Evolutionary conservation across 2,888 invertebrate genomes (phyloP).

Genomic region (Athalia rosae): DNA sequence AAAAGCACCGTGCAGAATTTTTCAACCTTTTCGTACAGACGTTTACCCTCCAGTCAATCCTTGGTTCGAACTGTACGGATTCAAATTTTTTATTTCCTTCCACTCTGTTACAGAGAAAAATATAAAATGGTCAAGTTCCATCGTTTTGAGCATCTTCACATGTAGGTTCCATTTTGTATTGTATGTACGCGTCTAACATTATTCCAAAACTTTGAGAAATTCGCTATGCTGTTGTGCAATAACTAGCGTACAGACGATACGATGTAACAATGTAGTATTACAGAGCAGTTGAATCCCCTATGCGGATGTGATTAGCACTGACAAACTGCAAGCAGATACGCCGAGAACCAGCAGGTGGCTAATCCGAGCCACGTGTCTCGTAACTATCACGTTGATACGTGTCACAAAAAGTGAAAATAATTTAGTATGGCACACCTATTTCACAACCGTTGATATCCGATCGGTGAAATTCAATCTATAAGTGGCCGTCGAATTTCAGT

Average conservation of each 20-base stretch:
- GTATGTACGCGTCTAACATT: constrained; percentile 7
- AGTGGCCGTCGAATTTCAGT: not conserved
- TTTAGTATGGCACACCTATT: too few species aligned
- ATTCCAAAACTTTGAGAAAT: not conserved
- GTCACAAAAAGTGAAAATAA: too few species aligned
- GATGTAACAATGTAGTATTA: constrained; percentile 29
- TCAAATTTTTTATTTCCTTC: too few species aligned
- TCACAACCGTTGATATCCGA: too few species aligned
- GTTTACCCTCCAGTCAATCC: constrained; percentile 5
- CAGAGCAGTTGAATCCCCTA: constrained; percentile 10
- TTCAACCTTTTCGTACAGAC: not conserved
- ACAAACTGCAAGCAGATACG: constrained; percentile 25
- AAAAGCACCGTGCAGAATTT: constrained; percentile 4
- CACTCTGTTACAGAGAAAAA: too few species aligned
- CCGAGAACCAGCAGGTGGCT: not conserved
- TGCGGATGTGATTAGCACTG: constrained; percentile 35
- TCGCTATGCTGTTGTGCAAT: constrained; percentile 34
- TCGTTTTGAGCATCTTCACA: not conserved
- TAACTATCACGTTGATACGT: too few species aligned
- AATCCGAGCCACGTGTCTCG: too few species aligned
- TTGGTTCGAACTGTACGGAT: not conserved
- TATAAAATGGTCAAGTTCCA: not conserved
- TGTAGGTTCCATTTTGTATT: not conserved
- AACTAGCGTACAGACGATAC: constrained; percentile 18
- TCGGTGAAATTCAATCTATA: not conserved